A percentile compares a stretch with the other conserved stretches of the same genome.
phyloP scores from a whole-genome alignment of 2,888 invertebrate species.

The Phortica magna region DNA sequence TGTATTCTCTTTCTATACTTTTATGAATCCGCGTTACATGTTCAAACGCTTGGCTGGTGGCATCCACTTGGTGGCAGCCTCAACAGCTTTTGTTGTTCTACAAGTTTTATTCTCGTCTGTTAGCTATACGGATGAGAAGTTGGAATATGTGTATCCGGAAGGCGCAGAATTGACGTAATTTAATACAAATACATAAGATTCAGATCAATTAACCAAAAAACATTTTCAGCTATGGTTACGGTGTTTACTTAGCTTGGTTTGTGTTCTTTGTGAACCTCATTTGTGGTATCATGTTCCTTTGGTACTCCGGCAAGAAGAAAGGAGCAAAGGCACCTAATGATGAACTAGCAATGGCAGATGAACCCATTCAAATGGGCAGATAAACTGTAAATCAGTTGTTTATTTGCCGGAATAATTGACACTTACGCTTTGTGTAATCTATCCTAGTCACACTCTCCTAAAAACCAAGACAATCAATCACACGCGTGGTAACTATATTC shows the following conservation, averaged over 20 bases:
- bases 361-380: conserved; percentile 88
- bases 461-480: conserved; percentile 54
- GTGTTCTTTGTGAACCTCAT: conserved; percentile 85
- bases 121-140: conserved; percentile 84
- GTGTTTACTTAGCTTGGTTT: conserved; percentile 87
- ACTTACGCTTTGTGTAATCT: neutral
- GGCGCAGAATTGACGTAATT: conserved; percentile 82
- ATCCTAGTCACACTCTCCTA: conserved; percentile 24
- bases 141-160: conserved; percentile 84
- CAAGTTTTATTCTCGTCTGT: conserved; percentile 88
- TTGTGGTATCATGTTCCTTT: conserved; percentile 86
- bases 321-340: conserved; percentile 90
- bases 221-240: conserved; percentile 83
- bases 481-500: conserved; percentile 45
- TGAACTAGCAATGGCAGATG: conserved; percentile 90
- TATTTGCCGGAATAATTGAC: neutral
- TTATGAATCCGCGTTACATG: conserved; percentile 91
- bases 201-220: neutral
- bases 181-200: neutral
- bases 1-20: conserved; percentile 90
- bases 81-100: conserved; percentile 88
- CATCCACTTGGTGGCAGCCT: conserved; percentile 90
- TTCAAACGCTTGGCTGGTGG: conserved; percentile 92
- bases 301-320: conserved; percentile 91
- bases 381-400: conserved; percentile 70